Base-by-base conservation (phyloP, 2,797 vertebrate genomes). In the Antennarius maculatus region DNA sequence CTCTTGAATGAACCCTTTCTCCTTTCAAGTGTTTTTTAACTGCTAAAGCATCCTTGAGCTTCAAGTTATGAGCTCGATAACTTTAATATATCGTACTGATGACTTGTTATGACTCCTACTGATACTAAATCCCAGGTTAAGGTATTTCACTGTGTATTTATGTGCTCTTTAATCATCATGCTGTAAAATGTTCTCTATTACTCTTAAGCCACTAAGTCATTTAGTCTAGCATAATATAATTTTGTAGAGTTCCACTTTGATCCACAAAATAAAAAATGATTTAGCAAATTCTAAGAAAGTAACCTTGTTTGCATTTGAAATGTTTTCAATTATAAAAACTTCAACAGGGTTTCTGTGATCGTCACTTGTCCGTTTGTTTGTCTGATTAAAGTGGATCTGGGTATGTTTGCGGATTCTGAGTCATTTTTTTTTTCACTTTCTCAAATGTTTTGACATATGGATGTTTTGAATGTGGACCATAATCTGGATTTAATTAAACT, bases 111-210 rank as follows among this genome's bases (percentile, higher is more conserved):
- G 29, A 28, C 15, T 59, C 45, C 17, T 34, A 34, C 31, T 34
- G 31, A 34, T 42, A 43, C 52, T 56, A n/a, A 51, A 50, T 55
- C n/a, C 27, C 46, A 45, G 28, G 43, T 59, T 6, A 23, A 41
- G 45, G 34, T 50, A 34, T 9, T n/a, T 17, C 12, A 34, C 29
- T 54, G 52, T 48, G 31, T 41, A 3, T 39, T 56, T 75, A 59
- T 57, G n/a, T n/a, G 29, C 37, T 55, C 55, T 65, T 55, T 67
- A 61, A 67, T 71, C 54, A 57, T 42, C 15, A 8, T 2, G 28
- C 37, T 61, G 50, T 57, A 64, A 67, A 49, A 39, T 43, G 10
- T 45, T 55, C n/a, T 60, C 5, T 34, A 45, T 49, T 45, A 16
- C 59, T 42, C 31, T 34, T 34, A 34, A 34, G 31, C 31, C 31